Evolutionary conservation across 2,797 vertebrate species (phyloP), one percentile per base, ranked within the genome.

Genomic region (Catostomus latipinnis): DNA sequence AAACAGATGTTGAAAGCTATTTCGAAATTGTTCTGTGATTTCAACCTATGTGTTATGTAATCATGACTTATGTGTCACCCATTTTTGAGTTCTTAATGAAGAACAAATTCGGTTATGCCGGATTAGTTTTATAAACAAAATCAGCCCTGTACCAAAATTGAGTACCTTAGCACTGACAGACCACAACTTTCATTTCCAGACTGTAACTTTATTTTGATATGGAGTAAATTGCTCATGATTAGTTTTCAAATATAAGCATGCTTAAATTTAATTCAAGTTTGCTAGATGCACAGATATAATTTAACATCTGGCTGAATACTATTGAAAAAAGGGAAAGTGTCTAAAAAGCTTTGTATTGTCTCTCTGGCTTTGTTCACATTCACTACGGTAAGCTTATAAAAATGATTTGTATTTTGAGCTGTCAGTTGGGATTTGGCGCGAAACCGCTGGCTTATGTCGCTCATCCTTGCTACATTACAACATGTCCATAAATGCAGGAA

Each of bases 221-320:
- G 34, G 34, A 3, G 34, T 34, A 34, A 34, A 34, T 34, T 34
- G 34, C 34, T 34, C 34, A 34, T 34, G 34, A 4, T 34, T 34
- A 34, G 34, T 34, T 34, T 34, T 34, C 3, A 34, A 34, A 34
- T 34, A 34, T 34, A 34, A 34, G 34, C 4, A 4, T 34, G 34
- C 34, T 34, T 34, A 34, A 2, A 34, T 34, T 34, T 34, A 34
- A 4, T 34, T 34, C 34, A 34, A 34, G 18, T 66, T 50, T 69
- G 16, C 65, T 77, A 10, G 46, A 69, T 77, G 48, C 6, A 49
- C 34, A 34, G 34, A 53, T 12, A 49, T 53, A 34, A 5, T 11
- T 34, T 34, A 68, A 76, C 74, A 76, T 68, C 74, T 76, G 75
- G 18, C 52, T 6, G 18, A 52, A 5, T 18, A 10, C 46, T 61